A percentile compares a stretch with the other conserved stretches of the same genome.
phyloP scores from a whole-genome alignment of 2,888 invertebrate species.

The Tetrapedia diversipes region DNA sequence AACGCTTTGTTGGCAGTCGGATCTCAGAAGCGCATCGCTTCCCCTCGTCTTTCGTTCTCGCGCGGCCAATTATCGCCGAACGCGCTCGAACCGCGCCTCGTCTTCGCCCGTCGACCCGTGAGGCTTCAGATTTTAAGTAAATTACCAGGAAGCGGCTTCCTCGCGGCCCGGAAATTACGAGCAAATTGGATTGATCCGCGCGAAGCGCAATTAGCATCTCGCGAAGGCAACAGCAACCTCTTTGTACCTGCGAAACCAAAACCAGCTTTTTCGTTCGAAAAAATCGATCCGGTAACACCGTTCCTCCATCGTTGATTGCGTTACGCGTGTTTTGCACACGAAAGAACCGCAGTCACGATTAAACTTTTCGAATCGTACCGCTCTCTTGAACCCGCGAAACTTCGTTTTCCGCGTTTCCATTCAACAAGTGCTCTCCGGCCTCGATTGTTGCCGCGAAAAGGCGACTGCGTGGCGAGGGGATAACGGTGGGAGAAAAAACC shows the following conservation, averaged over 20 bases:
- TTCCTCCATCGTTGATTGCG: background rate
- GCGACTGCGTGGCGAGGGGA: too few relatives aligned
- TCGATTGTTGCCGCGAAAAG: constrained; percentile 22
- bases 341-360: constrained; percentile 18
- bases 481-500: background rate
- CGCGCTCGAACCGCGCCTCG: background rate
- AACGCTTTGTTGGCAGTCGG: constrained; percentile 27
- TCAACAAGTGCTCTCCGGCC: constrained; percentile 54
- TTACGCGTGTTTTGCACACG: background rate
- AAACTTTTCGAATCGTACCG: constrained; percentile 9
- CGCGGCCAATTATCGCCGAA: constrained; percentile 8
- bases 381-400: background rate
- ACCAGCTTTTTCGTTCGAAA: too few relatives aligned
- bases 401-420: constrained; percentile 22
- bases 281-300: background rate
- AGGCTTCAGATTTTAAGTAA: background rate
- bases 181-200: constrained; percentile 20
- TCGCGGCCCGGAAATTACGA: constrained; percentile 8
- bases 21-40: background rate
- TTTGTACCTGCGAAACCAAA: too few relatives aligned
- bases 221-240: too few relatives aligned
- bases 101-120: background rate
- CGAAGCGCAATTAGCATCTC: background rate
- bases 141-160: background rate
- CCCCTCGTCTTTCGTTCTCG: background rate